phyloP scores from a whole-genome alignment of 2,888 invertebrate species.

The Emmelina monodactyla region DNA sequence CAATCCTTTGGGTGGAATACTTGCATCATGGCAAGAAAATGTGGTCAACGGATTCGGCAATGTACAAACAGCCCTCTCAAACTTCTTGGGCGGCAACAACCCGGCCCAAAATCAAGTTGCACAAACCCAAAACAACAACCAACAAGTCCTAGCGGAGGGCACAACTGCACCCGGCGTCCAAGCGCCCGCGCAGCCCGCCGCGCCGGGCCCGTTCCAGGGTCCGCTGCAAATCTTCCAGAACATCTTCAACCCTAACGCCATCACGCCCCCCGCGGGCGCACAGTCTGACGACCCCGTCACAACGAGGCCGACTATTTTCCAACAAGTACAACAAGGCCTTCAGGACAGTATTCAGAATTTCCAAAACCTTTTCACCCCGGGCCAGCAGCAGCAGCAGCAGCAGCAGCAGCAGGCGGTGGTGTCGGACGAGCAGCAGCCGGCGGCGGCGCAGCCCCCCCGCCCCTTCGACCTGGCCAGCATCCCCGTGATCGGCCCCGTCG shows the following conservation, averaged over 20 bases:
- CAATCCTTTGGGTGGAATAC: conserved; percentile 2
- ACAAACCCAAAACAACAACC: too few relatives aligned
- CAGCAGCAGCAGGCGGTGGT: conserved; percentile 5
- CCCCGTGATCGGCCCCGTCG: too few relatives aligned
- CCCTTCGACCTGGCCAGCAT: too few relatives aligned
- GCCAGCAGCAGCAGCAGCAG: conserved; percentile 2
- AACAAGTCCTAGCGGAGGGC: too few relatives aligned
- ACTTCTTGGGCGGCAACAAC: conserved; percentile 11
- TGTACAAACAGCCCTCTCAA: conserved; percentile 16
- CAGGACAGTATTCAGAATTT: conserved; percentile 18
- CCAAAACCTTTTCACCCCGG: not conserved
- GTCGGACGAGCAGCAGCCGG: not conserved
- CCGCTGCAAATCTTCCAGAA: conserved; percentile 10
- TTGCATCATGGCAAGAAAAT: not conserved
- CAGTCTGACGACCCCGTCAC: conserved; percentile 19
- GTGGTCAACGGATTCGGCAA: not conserved
- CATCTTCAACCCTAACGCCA: conserved; percentile 9
- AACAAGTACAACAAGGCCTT: conserved; percentile 27
- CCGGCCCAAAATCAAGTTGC: not conserved
- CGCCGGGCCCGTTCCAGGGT: not conserved
- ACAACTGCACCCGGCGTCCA: not conserved
- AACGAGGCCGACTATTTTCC: conserved; percentile 22
- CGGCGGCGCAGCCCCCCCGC: not conserved
- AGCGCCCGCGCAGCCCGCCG: conserved; percentile 2
- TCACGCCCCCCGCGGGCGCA: conserved; percentile 10